Conservation (phyloP, 2,888 invertebrate genomes). For the Leptinotarsa rubiginosa region DNA sequence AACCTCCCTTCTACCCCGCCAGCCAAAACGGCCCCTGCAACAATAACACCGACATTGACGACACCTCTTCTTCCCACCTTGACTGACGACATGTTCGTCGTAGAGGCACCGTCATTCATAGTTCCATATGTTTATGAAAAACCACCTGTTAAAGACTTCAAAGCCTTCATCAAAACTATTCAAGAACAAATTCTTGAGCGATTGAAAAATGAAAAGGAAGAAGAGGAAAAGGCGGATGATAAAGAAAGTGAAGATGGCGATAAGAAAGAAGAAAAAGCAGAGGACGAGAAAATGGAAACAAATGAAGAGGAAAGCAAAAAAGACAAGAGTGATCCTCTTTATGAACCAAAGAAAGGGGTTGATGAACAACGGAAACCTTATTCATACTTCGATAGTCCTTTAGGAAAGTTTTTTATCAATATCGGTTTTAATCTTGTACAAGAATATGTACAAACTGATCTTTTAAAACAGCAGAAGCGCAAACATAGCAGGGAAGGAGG, state of each 20-base stretch:
- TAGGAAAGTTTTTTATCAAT: slow-evolving; percentile 91
- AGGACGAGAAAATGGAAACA: slow-evolving; percentile 47
- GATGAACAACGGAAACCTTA: slow-evolving; percentile 65
- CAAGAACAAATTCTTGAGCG: slow-evolving; percentile 63
- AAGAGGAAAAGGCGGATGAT: slow-evolving; percentile 62
- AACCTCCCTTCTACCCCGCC: slow-evolving; percentile 57
- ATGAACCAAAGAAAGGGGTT: slow-evolving; percentile 45
- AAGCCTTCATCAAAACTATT: slow-evolving; percentile 76
- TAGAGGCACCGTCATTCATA: slow-evolving; percentile 92
- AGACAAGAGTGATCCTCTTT: slow-evolving; percentile 41
- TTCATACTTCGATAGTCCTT: slow-evolving; percentile 86
- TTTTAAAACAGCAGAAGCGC: slow-evolving; percentile 86
- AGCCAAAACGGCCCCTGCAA: slow-evolving; percentile 57
- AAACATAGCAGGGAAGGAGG: slow-evolving; percentile 81
- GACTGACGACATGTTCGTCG: slow-evolving; percentile 92
- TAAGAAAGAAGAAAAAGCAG: slow-evolving; percentile 60
- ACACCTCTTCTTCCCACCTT: slow-evolving; percentile 82
- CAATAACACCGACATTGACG: slow-evolving; percentile 54
- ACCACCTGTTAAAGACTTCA: slow-evolving; percentile 82
- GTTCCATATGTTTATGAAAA: slow-evolving; percentile 95
- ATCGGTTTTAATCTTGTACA: slow-evolving; percentile 92
- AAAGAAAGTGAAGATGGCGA: slow-evolving; percentile 67
- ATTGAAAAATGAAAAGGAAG: slow-evolving; percentile 57
- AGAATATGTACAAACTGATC: slow-evolving; percentile 93
- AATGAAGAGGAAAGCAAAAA: slow-evolving; percentile 48